Conservation (phyloP, 2,113 vertebrate genomes). For the Propithecus coquereli region DNA sequence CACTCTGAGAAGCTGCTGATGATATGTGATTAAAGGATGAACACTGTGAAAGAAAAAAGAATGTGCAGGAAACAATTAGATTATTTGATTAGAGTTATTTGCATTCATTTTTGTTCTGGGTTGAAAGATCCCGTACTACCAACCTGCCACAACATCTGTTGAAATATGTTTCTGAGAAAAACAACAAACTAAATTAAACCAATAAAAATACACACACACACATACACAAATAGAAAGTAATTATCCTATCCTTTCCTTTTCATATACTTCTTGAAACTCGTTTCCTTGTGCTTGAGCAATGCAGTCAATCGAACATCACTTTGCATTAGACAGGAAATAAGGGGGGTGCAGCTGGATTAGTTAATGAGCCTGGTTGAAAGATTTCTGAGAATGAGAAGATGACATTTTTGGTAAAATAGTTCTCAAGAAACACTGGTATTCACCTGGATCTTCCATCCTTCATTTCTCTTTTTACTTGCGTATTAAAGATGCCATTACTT, state of each 20-base stretch:
- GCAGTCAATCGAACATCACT: background rate
- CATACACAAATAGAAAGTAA: background rate
- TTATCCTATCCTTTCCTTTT: background rate
- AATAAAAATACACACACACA: background rate
- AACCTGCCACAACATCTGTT: background rate
- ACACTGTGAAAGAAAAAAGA: background rate
- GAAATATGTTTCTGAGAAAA: background rate
- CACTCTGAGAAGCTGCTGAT: background rate
- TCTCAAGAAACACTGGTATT: background rate
- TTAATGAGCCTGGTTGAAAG: background rate
- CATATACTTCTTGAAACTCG: background rate
- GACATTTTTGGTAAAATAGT: background rate
- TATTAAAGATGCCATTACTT: background rate
- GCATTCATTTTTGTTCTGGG: conserved; percentile 9
- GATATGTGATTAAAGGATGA: background rate
- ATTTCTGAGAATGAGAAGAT: background rate
- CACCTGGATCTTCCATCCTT: background rate
- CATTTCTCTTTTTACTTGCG: background rate
- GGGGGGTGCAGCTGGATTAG: background rate
- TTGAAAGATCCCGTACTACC: conserved; percentile 26
- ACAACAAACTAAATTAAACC: background rate
- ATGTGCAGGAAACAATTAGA: conserved; percentile 47
- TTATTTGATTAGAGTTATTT: conserved; percentile 46
- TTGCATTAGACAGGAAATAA: conserved; percentile 39
- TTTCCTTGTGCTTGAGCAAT: background rate